Evolutionary conservation across 1,140 invertebrate species (phyloP).

Genomic region (Drusus annulatus): DNA sequence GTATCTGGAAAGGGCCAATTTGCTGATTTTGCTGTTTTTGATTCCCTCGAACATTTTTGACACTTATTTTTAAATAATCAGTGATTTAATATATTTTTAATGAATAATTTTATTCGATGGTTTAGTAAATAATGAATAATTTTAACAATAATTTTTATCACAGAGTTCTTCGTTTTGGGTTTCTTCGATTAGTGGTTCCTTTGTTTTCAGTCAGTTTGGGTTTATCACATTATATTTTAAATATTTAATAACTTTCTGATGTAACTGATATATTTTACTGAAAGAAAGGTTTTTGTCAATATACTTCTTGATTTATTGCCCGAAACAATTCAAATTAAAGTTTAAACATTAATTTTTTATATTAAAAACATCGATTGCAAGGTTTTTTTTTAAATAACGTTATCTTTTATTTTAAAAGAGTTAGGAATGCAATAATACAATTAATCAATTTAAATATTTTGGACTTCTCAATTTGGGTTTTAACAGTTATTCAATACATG

Average conservation of each 20-base stretch:
- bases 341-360: no score
- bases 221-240: constrained; percentile 50
- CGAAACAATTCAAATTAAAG: no score
- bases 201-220: constrained; percentile 46
- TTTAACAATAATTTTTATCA: constrained; percentile 38
- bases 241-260: constrained; percentile 41
- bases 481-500: no score
- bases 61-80: constrained; percentile 63
- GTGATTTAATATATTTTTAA: constrained; percentile 15
- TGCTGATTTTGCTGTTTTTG: constrained; percentile 80
- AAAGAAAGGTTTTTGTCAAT: neutral
- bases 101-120: constrained; percentile 18
- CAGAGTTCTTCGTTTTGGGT: constrained; percentile 46
- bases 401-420: no score
- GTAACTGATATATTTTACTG: neutral
- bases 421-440: no score
- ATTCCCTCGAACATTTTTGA: constrained; percentile 80
- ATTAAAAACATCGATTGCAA: no score
- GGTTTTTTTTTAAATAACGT: no score
- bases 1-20: constrained; percentile 79
- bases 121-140: constrained; percentile 35
- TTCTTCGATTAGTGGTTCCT: constrained; percentile 33
- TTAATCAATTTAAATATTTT: no score
- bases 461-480: no score
- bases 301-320: no score